Conservation (phyloP, 2,113 vertebrate genomes). For the Chitala chitala region DNA sequence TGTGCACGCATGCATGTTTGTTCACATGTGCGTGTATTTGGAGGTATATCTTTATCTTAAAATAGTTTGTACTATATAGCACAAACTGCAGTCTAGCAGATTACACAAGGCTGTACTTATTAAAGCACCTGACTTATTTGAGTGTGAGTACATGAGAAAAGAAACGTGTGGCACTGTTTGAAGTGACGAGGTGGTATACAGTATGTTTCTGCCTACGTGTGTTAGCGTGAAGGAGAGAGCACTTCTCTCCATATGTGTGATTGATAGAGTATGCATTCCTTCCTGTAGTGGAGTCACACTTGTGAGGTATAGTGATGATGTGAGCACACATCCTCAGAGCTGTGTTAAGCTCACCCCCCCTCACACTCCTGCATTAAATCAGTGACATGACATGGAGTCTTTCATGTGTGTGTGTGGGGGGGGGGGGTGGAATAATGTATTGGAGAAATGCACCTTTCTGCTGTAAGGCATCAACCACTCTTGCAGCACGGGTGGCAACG, state of each 20-base stretch:
- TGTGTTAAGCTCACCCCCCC: background rate
- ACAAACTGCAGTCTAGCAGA: background rate
- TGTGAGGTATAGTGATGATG: slow-evolving; percentile 25
- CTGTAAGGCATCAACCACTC: no score
- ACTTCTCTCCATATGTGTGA: background rate
- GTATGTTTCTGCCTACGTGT: slow-evolving; percentile 25
- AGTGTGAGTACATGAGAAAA: background rate
- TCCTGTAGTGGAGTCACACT: slow-evolving; percentile 25
- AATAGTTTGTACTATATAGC: background rate
- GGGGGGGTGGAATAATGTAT: no score
- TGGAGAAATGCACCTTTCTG: no score
- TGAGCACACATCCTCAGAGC: background rate
- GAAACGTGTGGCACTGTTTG: background rate
- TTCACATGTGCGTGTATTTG: background rate
- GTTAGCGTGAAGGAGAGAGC: background rate
- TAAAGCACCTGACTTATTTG: background rate
- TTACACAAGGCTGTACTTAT: background rate
- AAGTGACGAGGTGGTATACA: background rate
- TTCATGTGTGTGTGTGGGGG: no score
- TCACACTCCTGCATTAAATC: no score
- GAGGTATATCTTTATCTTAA: background rate
- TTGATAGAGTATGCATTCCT: slow-evolving; percentile 11
- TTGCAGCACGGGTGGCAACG: background rate
- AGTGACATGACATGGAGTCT: no score
- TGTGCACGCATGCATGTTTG: background rate